A percentile compares a stretch with the other conserved stretches of the same genome.
Evolutionary conservation across 2,113 vertebrate genomes (phyloP).

Genomic region (Clarias gariepinus): DNA sequence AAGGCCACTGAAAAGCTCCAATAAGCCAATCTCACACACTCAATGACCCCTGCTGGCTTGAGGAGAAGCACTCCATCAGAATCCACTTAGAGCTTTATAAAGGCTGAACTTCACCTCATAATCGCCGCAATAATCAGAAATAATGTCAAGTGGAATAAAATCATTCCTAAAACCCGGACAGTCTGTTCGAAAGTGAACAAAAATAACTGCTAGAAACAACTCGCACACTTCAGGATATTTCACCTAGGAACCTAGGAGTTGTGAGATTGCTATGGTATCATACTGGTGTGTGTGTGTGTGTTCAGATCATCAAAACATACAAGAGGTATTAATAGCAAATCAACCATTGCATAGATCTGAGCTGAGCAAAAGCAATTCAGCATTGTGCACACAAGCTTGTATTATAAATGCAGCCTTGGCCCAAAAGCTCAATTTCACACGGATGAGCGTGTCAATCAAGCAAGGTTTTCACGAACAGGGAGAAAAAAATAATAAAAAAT

Average conservation of each 20-base stretch:
- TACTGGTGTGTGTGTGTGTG: no score
- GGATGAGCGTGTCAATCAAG: not conserved
- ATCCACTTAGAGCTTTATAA: constrained; percentile 12
- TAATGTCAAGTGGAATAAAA: constrained; percentile 7
- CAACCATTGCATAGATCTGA: no score
- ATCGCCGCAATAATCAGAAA: constrained; percentile 11
- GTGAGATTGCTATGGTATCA: no score
- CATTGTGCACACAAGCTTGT: no score
- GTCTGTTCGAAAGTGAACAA: not conserved
- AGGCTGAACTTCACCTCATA: not conserved
- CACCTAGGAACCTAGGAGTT: no score
- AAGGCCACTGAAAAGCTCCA: constrained; percentile 16
- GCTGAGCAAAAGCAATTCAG: no score
- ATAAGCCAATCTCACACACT: constrained; percentile 14
- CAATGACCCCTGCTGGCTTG: not conserved
- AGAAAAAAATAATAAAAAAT: not conserved
- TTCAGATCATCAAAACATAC: no score
- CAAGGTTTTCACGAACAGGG: not conserved
- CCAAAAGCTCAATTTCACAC: not conserved
- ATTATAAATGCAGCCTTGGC: not conserved
- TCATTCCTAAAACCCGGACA: not conserved
- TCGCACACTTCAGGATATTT: no score
- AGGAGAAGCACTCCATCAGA: constrained; percentile 22
- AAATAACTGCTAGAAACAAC: no score
- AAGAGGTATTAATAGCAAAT: no score